Percentiles rank a stretch among this genome's conserved stretches.
phyloP scores from a whole-genome alignment of 1,140 invertebrate species.

The Drosophila seguyi region DNA sequence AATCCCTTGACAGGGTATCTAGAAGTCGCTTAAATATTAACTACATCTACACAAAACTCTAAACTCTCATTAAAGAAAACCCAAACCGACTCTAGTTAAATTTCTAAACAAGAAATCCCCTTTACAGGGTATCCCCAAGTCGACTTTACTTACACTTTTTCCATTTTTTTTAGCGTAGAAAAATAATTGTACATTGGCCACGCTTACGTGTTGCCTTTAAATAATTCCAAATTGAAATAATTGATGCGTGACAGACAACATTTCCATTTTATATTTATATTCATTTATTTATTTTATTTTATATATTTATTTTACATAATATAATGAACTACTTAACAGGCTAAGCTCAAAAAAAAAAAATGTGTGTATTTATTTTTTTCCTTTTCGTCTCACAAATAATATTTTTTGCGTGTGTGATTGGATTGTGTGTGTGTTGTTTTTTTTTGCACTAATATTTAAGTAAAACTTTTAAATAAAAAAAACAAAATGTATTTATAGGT shows the following conservation, averaged over 20 bases:
- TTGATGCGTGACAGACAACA: conserved; percentile 7
- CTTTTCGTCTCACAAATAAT: conserved; percentile 35
- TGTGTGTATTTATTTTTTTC: conserved; percentile 44
- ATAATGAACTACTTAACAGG: conserved; percentile 78
- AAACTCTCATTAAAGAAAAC: not conserved
- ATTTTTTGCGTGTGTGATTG: conserved; percentile 34
- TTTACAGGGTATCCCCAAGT: not conserved
- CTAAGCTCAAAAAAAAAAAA: conserved; percentile 75
- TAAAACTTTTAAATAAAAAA: conserved; percentile 73
- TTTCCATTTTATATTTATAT: conserved; percentile 64
- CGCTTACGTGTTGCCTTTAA: conserved; percentile 19
- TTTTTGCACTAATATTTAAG: conserved; percentile 53
- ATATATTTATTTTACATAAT: conserved; percentile 77
- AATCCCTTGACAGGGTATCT: not conserved
- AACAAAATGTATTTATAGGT: conserved; percentile 52
- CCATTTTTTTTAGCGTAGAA: too few relatives aligned
- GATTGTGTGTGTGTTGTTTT: conserved; percentile 33
- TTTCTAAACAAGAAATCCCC: not conserved
- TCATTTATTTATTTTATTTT: conserved; percentile 78
- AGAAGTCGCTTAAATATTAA: not conserved
- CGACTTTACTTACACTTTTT: not conserved
- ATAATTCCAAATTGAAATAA: conserved; percentile 7
- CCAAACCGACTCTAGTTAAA: not conserved
- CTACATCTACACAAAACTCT: not conserved
- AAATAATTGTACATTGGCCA: not conserved